A percentile compares a stretch with the other conserved stretches of the same genome.
phyloP scores from a whole-genome alignment of 2,113 vertebrate species.

The Lepisosteus oculatus region DNA sequence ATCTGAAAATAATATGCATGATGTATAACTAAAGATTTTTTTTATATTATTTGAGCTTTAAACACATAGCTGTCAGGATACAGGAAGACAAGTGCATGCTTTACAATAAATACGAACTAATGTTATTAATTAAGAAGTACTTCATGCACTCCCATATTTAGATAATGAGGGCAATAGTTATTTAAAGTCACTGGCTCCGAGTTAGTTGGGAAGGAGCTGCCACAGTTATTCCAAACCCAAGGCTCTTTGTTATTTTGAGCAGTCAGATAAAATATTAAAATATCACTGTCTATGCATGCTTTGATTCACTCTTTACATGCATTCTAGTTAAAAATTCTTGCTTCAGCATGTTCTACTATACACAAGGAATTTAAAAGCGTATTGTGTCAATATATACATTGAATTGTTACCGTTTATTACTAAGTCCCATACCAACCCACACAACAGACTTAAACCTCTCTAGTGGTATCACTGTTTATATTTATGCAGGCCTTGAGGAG shows the following conservation, averaged over 20 bases:
- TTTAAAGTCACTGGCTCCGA: constrained; percentile 46
- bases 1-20: no score
- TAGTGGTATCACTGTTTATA: no score
- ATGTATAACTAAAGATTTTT: no score
- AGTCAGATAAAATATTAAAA: constrained; percentile 64
- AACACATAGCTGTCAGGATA: no score
- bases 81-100: constrained; percentile 16
- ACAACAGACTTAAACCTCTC: constrained; percentile 4
- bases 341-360: no score
- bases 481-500: no score
- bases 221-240: constrained; percentile 33
- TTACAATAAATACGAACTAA: constrained; percentile 42
- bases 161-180: constrained; percentile 63
- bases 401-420: constrained; percentile 33
- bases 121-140: constrained; percentile 44
- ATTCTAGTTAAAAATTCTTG: no score
- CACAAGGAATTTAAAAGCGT: no score
- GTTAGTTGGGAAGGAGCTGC: neutral
- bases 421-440: constrained; percentile 16
- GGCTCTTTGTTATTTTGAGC: constrained; percentile 55
- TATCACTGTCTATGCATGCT: constrained; percentile 33
- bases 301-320: no score
- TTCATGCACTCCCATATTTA: constrained; percentile 45
- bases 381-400: constrained; percentile 12
- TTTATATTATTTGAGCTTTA: no score